Base-by-base conservation (phyloP, 92 coral and sea anemone genomes). In the Scolanthus callimorphus region DNA sequence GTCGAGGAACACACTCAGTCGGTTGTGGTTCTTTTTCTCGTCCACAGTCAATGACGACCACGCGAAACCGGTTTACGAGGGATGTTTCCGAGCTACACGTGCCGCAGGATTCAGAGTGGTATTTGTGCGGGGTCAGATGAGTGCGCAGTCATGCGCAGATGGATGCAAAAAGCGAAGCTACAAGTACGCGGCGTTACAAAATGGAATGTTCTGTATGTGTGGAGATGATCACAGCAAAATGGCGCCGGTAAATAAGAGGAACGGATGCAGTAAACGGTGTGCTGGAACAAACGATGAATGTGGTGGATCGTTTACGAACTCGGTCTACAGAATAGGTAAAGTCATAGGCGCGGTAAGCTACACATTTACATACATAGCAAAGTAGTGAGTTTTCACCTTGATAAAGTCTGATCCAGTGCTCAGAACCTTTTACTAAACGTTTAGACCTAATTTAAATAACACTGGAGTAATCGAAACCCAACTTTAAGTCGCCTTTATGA, bases 141-240 rank as follows among this genome's bases (percentile, higher is more conserved):
- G 60, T 12, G 85, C 72, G 28, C 73, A 23, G 28, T 20, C 74
- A 0, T 79, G 85, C 31, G 37, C 68, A 10, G 51, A 22, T 1
- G 50, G 56, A 29, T 79, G 85, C 43, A 74, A 56, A 1, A 9
- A 44, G 26, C 10, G 49, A 29, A 55, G 45, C 1, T 64, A 63
- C 31, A 34, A 31, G 17, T 72, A 17, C 64, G 80, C 80, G 4
- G 85, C 74, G 0, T 15, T 79, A 23, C 80, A 75, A 31, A 50
- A 72, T 22, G 85, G 69, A 21, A 39, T 25, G 74, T 71, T 55
- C 60, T 79, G 85, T 59, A 56, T 64, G 80, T 79, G 85, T 31
- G 60, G 80, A 10, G 46, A 31, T 20, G 63, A 64, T 17, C 49
- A 41, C 55, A 62, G 80, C 3, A 23, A 43, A 6, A 54, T 69